These are phyloP conservation scores for Strigamia crassipes DNA, from an alignment of 2,888 invertebrate genomes.

Conservation along the genomic window DNA sequence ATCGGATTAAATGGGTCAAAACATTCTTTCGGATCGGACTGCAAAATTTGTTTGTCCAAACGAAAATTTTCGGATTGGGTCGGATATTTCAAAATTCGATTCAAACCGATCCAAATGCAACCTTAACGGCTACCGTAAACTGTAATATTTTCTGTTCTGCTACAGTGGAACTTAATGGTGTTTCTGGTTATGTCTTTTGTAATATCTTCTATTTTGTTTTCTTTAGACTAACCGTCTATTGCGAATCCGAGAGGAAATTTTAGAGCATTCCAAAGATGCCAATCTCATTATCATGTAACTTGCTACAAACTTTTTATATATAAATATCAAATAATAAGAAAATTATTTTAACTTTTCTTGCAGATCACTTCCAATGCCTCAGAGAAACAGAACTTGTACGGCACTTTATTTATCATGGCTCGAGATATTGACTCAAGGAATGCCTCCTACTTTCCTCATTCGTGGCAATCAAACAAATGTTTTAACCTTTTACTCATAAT, in stretches of 20 bases:
- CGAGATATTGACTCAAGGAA: slow-evolving; percentile 82
- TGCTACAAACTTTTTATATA: neutral
- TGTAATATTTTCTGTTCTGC: too few species aligned
- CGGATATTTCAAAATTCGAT: too few species aligned
- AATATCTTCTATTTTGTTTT: neutral
- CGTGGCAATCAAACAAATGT: slow-evolving; percentile 65
- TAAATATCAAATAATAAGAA: neutral
- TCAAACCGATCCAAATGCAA: too few species aligned
- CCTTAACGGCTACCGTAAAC: too few species aligned
- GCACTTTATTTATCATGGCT: slow-evolving; percentile 96
- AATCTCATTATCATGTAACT: slow-evolving; percentile 89
- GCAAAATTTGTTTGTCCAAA: too few species aligned
- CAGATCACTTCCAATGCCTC: slow-evolving; percentile 91
- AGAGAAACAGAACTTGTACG: slow-evolving; percentile 86
- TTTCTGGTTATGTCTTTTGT: neutral
- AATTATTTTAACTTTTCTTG: slow-evolving; percentile 51
- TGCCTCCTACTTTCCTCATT: slow-evolving; percentile 80
- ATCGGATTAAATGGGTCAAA: too few species aligned
- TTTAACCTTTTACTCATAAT: slow-evolving; percentile 63
- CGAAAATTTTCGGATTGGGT: too few species aligned
- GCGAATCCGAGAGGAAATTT: slow-evolving; percentile 81
- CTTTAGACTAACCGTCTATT: slow-evolving; percentile 79
- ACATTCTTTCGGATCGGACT: too few species aligned
- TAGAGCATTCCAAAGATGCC: slow-evolving; percentile 78
- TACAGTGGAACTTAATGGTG: too few species aligned